Conservation (phyloP, 2,113 vertebrate species). For the Formicarius rufipectus region DNA sequence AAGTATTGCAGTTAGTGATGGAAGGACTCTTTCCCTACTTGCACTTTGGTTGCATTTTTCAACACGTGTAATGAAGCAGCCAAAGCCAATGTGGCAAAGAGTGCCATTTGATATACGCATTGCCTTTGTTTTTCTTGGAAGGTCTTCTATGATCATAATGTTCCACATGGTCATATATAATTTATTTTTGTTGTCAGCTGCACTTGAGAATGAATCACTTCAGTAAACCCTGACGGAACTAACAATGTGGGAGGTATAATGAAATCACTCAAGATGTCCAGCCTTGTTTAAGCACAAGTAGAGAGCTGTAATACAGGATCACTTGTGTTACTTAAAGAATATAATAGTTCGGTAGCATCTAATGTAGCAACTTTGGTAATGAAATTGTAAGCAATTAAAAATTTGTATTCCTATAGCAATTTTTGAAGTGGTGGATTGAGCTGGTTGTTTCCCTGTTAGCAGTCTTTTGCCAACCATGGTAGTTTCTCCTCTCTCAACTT, state of each 20-base stretch:
- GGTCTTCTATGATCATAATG: neutral
- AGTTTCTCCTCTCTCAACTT: neutral
- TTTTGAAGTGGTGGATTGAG: neutral
- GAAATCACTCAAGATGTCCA: neutral
- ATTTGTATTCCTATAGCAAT: neutral
- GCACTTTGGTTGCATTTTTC: neutral
- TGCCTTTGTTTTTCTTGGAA: slow-evolving; percentile 27
- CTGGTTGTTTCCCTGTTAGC: neutral
- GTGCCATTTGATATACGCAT: neutral
- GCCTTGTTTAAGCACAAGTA: neutral
- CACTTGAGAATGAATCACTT: neutral
- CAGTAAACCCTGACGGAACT: neutral
- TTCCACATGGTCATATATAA: neutral
- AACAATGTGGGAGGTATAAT: neutral
- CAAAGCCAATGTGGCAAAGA: neutral
- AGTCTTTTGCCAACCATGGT: neutral
- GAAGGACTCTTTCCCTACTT: accelerated
- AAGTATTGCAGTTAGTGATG: neutral
- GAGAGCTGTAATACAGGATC: neutral
- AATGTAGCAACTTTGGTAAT: neutral
- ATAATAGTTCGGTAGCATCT: neutral
- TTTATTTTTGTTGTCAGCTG: neutral
- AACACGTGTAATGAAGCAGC: neutral
- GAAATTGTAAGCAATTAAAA: neutral
- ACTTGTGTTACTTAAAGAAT: neutral